Evolutionary conservation across 2,888 invertebrate species (phyloP).

Genomic region (Heteromurus nitidus): DNA sequence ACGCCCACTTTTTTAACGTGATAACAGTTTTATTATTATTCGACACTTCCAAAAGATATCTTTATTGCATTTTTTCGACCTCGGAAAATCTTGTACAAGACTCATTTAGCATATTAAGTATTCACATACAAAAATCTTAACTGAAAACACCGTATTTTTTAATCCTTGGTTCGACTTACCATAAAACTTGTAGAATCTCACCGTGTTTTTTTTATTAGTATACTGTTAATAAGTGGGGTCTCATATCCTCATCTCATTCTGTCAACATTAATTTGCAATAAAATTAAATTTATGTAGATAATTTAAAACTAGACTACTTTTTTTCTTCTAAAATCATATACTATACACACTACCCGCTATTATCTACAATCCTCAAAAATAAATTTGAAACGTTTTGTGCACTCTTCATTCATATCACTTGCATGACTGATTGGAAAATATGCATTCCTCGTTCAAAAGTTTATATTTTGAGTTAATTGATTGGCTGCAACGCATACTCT

Average conservation of each 20-base stretch:
- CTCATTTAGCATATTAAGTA: too few relatives aligned
- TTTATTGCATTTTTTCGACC: too few relatives aligned
- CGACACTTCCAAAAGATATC: too few relatives aligned
- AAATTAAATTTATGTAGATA: constrained; percentile 16
- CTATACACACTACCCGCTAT: constrained; percentile 36
- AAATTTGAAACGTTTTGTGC: constrained; percentile 18
- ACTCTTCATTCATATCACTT: background rate
- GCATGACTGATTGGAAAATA: background rate
- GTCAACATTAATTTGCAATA: too few relatives aligned
- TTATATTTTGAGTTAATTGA: constrained; percentile 66
- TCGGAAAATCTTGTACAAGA: too few relatives aligned
- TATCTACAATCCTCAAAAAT: constrained; percentile 54
- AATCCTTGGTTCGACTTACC: too few relatives aligned
- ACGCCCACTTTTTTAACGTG: too few relatives aligned
- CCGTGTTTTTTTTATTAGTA: constrained; percentile 38
- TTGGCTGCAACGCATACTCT: constrained; percentile 70
- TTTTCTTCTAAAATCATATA: background rate
- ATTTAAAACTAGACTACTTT: constrained; percentile 23
- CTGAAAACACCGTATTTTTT: background rate
- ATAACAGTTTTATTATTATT: too few relatives aligned
- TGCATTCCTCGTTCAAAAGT: constrained; percentile 20
- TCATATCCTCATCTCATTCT: too few relatives aligned
- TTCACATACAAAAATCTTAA: too few relatives aligned
- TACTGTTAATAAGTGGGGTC: constrained; percentile 48
- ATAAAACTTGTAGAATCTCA: too few relatives aligned